Base-by-base conservation (phyloP, 2,797 vertebrate species). In the Phaenicophaeus curvirostris region DNA sequence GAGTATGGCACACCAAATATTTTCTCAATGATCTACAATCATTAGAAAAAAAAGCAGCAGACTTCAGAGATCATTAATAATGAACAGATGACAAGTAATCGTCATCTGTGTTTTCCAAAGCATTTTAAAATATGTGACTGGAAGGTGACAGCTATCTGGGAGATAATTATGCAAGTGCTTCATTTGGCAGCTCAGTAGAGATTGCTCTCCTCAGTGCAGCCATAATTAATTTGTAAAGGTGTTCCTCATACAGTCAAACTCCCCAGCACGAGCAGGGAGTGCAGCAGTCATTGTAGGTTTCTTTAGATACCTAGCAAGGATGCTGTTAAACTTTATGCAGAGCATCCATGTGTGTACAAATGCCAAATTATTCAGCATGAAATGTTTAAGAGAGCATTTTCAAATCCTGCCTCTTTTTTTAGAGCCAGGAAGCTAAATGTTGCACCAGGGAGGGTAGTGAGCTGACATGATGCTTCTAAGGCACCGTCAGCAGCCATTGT, bases 281-380 rank as follows among this genome's bases (percentile, higher is more conserved):
- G 19, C 46, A 50, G 35, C 35, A 53, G 13, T 48, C 39, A 21
- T 66, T 24, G 23, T 8, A 54, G 65, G 31, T 30, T 65, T 13
- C 35, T 16, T 62, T 51, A 53, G 23, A 37, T n/a, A 77, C 16
- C 8, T 37, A 48, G 9, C 6, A 44, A 61, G 19, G 7, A 19
- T 4, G 11, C 57, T 33, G n/a, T 44, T 54, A 68, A 57, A 13
- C 20, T 66, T 31, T 55, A 27, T 42, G 21, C 5, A 28, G 41
- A 23, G 21, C n/a, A 30, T 51, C 31, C 0, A 0, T 50, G 10
- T 23, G 6, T 66, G 20, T 46, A 37, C 8, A 25, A 69, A 50
- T 11, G 25, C 44, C 63, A 57, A 51, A 57, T 75, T 48, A 42
- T 12, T 82, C 21, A 25, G 24, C 19, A 14, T 2, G 1, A 74